A percentile compares a stretch with the other conserved stretches of the same genome.
phyloP scores from a whole-genome alignment of 2,113 vertebrate genomes.

The Loxodonta africana region DNA sequence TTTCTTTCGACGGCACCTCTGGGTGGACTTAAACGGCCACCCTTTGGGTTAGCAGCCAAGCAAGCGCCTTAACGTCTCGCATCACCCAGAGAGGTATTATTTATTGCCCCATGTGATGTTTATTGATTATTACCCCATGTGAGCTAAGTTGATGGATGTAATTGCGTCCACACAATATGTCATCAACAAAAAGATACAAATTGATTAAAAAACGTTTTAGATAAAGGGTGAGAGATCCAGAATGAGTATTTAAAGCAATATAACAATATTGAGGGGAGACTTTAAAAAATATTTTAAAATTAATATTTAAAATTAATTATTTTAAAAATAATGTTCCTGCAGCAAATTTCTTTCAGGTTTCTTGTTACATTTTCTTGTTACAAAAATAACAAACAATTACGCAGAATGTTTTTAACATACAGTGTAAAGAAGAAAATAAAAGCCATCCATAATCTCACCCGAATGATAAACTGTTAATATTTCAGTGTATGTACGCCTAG shows the following conservation, averaged over 20 bases:
- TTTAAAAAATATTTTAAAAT: constrained; percentile 10
- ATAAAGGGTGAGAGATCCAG: not conserved
- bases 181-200: not conserved
- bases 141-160: not conserved
- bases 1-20: not conserved
- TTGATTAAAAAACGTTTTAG: constrained; percentile 25
- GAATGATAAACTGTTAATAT: not conserved
- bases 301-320: constrained; percentile 40
- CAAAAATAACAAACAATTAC: constrained; percentile 7
- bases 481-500: not conserved
- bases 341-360: not conserved
- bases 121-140: not conserved
- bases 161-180: not conserved
- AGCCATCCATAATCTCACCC: not conserved
- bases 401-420: not conserved
- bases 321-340: not conserved
- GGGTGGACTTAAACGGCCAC: not conserved
- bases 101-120: not conserved
- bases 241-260: constrained; percentile 13
- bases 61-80: not conserved
- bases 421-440: constrained; percentile 38
- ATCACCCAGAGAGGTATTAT: not conserved
- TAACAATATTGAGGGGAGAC: not conserved
- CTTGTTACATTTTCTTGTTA: not conserved
- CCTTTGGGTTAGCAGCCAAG: not conserved